Percentiles rank a stretch among this genome's conserved stretches.
Conservation (phyloP, 2,113 vertebrate genomes). For the Ctenomys sociabilis region DNA sequence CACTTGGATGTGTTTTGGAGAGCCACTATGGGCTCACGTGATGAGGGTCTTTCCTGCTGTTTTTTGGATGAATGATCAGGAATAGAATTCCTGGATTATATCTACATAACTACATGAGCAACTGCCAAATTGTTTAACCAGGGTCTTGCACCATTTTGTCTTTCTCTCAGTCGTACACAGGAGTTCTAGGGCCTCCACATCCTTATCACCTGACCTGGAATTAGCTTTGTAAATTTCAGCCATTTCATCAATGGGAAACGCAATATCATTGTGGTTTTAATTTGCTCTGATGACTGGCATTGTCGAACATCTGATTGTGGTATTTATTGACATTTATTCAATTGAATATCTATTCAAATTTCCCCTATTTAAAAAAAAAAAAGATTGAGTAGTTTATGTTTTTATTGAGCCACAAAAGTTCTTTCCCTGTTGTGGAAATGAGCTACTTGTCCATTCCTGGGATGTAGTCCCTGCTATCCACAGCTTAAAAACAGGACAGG, state of each 20-base stretch:
- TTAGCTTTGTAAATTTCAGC: slow-evolving; percentile 17
- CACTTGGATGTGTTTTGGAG: background rate
- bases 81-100: background rate
- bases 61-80: background rate
- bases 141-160: background rate
- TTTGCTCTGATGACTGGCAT: background rate
- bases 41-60: background rate
- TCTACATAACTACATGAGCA: background rate
- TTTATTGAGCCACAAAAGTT: background rate
- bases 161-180: background rate
- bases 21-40: background rate
- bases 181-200: background rate
- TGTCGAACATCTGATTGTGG: background rate
- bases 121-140: background rate
- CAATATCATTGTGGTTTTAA: background rate
- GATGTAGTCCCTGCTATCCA: background rate
- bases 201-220: background rate
- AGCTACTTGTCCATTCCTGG: background rate
- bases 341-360: slow-evolving; percentile 19
- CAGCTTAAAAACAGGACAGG: background rate
- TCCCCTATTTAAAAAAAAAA: slow-evolving; percentile 34
- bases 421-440: background rate
- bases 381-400: background rate
- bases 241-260: background rate
- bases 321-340: slow-evolving; percentile 33